Percentiles rank a stretch among this genome's conserved stretches.
These are phyloP conservation scores for Tolypeutes matacus DNA, from an alignment of 2,797 vertebrate genomes.

Conservation along the genomic window DNA sequence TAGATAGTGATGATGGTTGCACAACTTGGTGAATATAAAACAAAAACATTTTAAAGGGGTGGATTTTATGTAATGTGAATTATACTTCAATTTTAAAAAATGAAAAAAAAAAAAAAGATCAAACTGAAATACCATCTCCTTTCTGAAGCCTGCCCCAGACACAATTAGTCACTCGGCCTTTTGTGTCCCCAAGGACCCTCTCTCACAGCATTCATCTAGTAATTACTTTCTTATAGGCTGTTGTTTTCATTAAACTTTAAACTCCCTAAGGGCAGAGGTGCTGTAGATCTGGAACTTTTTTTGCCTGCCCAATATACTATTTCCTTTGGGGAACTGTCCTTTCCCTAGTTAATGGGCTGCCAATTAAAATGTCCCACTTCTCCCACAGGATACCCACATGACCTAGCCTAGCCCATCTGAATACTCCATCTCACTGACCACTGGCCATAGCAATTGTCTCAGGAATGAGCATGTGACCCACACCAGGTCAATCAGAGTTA, in stretches of 20 bases:
- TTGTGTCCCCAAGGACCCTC: background rate
- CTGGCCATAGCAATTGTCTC: background rate
- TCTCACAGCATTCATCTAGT: background rate
- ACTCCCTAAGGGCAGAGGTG: background rate
- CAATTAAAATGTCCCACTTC: background rate
- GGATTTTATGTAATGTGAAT: background rate
- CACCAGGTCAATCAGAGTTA: background rate
- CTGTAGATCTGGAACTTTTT: background rate
- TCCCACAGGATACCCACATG: background rate
- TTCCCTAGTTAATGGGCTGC: background rate
- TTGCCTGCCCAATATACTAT: background rate
- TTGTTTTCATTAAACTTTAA: conserved; percentile 40
- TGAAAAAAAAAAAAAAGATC: background rate
- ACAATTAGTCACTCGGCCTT: background rate
- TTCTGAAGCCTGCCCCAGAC: background rate
- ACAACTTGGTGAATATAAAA: background rate
- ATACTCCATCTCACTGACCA: background rate
- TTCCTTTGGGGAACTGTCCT: background rate
- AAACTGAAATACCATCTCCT: background rate
- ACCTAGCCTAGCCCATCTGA: background rate
- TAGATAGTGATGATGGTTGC: background rate
- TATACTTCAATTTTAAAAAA: background rate
- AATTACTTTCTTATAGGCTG: background rate
- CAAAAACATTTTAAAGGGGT: background rate
- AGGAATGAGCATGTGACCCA: background rate